A percentile compares a stretch with the other conserved stretches of the same genome.
Conservation (phyloP, 2,888 invertebrate species). For the Idaea biselata region DNA sequence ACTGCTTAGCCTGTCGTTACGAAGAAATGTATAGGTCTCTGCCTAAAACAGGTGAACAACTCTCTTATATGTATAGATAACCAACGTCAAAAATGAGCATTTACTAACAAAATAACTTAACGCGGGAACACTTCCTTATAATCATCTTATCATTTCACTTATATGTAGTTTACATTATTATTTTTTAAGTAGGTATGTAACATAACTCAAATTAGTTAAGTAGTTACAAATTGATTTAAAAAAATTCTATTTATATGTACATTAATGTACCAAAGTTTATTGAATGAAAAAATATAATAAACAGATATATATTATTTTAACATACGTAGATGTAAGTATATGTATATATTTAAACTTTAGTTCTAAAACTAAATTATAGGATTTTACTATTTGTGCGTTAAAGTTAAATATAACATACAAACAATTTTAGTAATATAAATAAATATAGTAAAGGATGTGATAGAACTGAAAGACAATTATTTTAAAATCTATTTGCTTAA, state of each 20-base stretch:
- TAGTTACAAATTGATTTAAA: conserved; percentile 6
- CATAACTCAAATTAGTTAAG: conserved; percentile 8
- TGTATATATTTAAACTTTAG: conserved; percentile 9
- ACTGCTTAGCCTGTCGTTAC: too few relatives aligned
- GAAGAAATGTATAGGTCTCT: too few relatives aligned
- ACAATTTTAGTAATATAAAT: not conserved
- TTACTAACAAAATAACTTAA: conserved; percentile 1
- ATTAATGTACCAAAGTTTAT: not conserved
- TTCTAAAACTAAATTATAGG: conserved; percentile 15
- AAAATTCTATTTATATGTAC: not conserved
- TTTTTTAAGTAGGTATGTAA: conserved; percentile 5
- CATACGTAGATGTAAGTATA: too few relatives aligned
- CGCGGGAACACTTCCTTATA: conserved; percentile 3
- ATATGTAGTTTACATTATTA: not conserved
- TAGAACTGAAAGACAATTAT: not conserved
- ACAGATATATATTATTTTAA: not conserved
- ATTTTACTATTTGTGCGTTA: conserved; percentile 25
- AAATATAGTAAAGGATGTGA: not conserved
- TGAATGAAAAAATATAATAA: not conserved
- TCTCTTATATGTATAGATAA: not conserved
- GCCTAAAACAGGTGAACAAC: not conserved
- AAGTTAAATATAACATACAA: conserved; percentile 11
- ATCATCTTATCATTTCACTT: conserved; percentile 1
- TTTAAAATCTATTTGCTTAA: not conserved
- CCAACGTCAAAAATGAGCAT: conserved; percentile 1